Percentiles rank a stretch among this genome's conserved stretches.
Conservation (phyloP, 2,797 vertebrate genomes). For the Sorex maritimensis region DNA sequence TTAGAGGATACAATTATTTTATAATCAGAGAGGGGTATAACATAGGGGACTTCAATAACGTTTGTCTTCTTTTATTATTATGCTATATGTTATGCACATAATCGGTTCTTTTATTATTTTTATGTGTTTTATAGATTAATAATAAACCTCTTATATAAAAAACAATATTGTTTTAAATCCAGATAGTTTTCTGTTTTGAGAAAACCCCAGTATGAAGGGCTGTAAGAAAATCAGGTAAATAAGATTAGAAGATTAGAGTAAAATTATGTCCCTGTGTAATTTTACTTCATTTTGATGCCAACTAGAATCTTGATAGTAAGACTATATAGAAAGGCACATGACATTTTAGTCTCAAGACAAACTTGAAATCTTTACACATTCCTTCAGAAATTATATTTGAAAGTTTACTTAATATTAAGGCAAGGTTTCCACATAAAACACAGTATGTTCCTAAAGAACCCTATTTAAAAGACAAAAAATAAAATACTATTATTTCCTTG, state of each 20-base stretch:
- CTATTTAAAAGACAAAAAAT: constrained; percentile 70
- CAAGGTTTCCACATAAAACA: constrained; percentile 70
- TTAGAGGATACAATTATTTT: constrained; percentile 67
- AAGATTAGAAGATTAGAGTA: constrained; percentile 5
- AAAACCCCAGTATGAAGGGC: constrained; percentile 61
- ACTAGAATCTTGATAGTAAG: constrained; percentile 55
- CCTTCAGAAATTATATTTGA: constrained; percentile 60
- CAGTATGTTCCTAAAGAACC: constrained; percentile 41
- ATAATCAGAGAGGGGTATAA: constrained; percentile 48
- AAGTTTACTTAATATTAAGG: constrained; percentile 72
- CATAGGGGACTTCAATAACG: constrained; percentile 37
- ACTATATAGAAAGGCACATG: constrained; percentile 63
- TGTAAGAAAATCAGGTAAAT: constrained; percentile 61
- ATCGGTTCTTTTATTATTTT: constrained; percentile 50
- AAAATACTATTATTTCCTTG: constrained; percentile 59
- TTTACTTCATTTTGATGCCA: constrained; percentile 72
- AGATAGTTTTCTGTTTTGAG: constrained; percentile 57
- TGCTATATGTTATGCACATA: constrained; percentile 22
- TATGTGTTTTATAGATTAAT: constrained; percentile 59
- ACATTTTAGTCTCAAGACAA: constrained; percentile 60
- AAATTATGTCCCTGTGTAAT: constrained; percentile 66
- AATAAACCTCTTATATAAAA: constrained; percentile 55
- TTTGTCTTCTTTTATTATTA: constrained; percentile 62
- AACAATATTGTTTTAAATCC: constrained; percentile 57
- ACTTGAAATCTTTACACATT: constrained; percentile 28